A percentile compares a stretch with the other conserved stretches of the same genome.
These are phyloP conservation scores for Lamprotornis superbus DNA, from an alignment of 2,113 vertebrate genomes.

Conservation along the genomic window DNA sequence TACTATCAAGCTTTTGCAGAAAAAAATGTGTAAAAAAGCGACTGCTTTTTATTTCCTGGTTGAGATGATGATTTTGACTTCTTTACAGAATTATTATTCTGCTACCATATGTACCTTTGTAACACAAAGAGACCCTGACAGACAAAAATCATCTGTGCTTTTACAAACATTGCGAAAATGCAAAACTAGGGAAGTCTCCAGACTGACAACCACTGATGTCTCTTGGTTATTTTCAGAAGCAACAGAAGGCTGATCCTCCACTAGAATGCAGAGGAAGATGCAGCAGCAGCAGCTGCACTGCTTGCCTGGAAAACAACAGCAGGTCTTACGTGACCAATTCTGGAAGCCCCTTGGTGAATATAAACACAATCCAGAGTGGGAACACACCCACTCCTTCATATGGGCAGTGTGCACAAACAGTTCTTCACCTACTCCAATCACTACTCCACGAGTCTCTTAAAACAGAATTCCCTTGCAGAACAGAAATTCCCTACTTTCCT, in stretches of 20 bases:
- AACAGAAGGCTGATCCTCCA: background rate
- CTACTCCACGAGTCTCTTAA: background rate
- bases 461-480: background rate
- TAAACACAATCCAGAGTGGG: background rate
- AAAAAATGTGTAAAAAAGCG: background rate
- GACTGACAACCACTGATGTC: background rate
- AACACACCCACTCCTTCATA: background rate
- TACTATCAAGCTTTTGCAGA: background rate
- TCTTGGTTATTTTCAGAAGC: background rate
- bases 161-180: background rate
- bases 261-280: background rate
- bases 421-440: background rate
- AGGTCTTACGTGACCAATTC: rapidly evolving
- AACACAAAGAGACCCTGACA: background rate
- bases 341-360: background rate
- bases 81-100: background rate
- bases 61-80: background rate
- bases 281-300: background rate
- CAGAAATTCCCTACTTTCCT: background rate
- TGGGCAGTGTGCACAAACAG: background rate
- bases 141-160: constrained; percentile 19
- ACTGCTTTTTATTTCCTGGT: background rate
- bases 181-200: background rate
- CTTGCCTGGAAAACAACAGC: background rate
- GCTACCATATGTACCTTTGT: background rate